Conservation (phyloP, 1,140 invertebrate species). For the Mycetomoellerius zeteki region DNA sequence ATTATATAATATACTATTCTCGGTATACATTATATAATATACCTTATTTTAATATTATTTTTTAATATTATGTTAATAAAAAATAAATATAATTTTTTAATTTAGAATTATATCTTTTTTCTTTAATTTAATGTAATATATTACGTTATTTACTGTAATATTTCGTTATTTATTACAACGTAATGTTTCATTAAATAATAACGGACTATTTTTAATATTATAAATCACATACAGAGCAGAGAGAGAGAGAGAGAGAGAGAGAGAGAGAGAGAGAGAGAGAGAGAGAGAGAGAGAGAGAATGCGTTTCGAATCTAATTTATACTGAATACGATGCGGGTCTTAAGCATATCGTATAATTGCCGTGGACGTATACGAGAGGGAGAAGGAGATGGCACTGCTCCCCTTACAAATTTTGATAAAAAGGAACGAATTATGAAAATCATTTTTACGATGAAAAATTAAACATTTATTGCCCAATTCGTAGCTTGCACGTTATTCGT, state of each 20-base stretch:
- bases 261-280: too few relatives aligned
- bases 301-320: background rate
- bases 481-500: too few relatives aligned
- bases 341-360: background rate
- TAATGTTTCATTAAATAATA: background rate
- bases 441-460: too few relatives aligned
- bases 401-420: too few relatives aligned
- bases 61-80: background rate
- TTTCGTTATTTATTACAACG: background rate
- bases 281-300: too few relatives aligned
- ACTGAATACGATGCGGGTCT: background rate
- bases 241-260: too few relatives aligned
- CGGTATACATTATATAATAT: background rate
- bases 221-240: background rate
- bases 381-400: too few relatives aligned
- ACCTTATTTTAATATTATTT: background rate
- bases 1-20: background rate
- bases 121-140: background rate
- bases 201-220: background rate
- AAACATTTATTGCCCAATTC: too few relatives aligned
- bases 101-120: too few relatives aligned
- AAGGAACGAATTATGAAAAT: too few relatives aligned
- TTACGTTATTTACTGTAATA: background rate
- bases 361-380: too few relatives aligned
- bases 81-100: background rate